Base-by-base conservation (phyloP, 2,797 vertebrate genomes). In the Smutsia gigantea region DNA sequence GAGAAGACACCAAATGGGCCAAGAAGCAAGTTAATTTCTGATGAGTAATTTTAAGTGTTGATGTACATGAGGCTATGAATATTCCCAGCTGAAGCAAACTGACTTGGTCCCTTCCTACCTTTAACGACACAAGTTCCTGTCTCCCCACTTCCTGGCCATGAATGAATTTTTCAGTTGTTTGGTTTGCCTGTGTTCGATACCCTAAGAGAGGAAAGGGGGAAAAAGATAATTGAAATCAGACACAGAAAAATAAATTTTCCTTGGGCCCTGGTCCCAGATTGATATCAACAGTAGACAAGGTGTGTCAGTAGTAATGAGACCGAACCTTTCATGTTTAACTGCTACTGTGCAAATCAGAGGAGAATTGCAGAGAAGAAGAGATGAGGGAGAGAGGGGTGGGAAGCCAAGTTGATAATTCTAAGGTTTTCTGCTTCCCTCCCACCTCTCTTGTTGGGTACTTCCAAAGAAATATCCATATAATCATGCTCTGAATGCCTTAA, bases 21-120 rank as follows among this genome's bases (percentile, higher is more conserved):
- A 95, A 91, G 92, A 86, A 90, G n/a, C 27, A 96, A 85, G n/a
- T 83, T 37, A 69, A 18, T 89, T 88, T 95, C 83, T 92, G 49
- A 78, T 86, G 31, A 82, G 27, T 93, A 93, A 71, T 85, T 96
- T 87, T 95, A 78, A 92, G 27, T 64, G 23, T 81, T 31, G 23
- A 66, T 78, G 19, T 37, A 46, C 8, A 15, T 61, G 72, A 71
- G 71, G 25, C n/a, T 85, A 19, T 78, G 23, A 68, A 8, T 53
- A 19, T 27, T 78, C 18, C 29, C 46, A 68, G 25, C 2, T 29
- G 34, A 71, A 66, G 15, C 42, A 72, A 88, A 82, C 46, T 46
- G 18, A 15, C 79, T 71, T 57, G n/a, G 2, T 72, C n/a, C 9
- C 23, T 91, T 75, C 19, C 59, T 77, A 9, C 25, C 19, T 21